Base-by-base conservation (phyloP, 2,888 invertebrate species). In the Chromoteleia sp. region DNA sequence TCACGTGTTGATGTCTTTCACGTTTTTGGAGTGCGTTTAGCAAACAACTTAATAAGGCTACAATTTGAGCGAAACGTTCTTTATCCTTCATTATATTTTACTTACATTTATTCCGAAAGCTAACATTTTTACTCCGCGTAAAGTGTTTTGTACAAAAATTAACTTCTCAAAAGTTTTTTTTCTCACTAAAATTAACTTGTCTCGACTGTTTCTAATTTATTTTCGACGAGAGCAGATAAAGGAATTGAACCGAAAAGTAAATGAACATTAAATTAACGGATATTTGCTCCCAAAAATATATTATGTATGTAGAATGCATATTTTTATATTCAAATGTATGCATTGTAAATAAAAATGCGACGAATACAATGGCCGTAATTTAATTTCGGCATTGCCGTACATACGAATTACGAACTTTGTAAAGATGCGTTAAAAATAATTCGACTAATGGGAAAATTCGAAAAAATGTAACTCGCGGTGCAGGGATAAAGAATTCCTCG, bases 41-140 rank as follows among this genome's bases (percentile, higher is more conserved):
- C 75, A 61, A 76, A 68, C 58, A 61, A 76, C 76, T 76, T 76
- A 76, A 76, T 76, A 68, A 68, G 41, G 30, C 68, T 25, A 19
- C 68, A 68, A 76, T 68, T 68, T 59, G 30, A 39, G 41, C 43
- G 19, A 54, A 76, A 68, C 76, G n/a, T 45, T 68, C 52, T 36
- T 76, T 70, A 76, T 76, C 67, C 41, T 15, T 43, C 59, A 76
- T 76, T 76, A 65, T 59, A 54, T 59, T 43, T 61, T 43, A 12
- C 48, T 67, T 21, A 43, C 52, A 68, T 39, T 74, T 74, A 33
- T 41, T 25, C 25, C 6, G 14, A 7, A 43, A 65, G 19, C 10
- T n/a, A 21, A 21, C 41, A 33, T 50, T 73, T 56, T 63, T 50
- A 43, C 63, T 45, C 56, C 48, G 36, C 50, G 45, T 19, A 43